Conservation (phyloP, 1,140 invertebrate genomes). For the Aethina tumida region DNA sequence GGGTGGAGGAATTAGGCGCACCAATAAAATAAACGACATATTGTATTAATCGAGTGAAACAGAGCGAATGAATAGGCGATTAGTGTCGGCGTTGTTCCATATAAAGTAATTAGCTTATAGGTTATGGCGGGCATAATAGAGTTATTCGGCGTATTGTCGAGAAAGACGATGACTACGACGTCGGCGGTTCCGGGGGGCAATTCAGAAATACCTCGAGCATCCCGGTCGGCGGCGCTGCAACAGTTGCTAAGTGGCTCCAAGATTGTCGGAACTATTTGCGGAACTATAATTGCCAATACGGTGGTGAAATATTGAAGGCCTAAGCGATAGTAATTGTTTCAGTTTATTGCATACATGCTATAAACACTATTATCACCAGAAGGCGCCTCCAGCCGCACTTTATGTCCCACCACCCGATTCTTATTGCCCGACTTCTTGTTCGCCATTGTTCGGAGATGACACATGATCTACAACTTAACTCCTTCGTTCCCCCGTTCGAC, state of each 20-base stretch:
- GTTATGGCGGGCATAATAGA: no score
- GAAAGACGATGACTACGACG: no score
- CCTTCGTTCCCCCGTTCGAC: no score
- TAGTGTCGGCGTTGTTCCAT: no score
- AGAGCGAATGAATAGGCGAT: no score
- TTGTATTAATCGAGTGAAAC: no score
- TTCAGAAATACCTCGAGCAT: constrained; percentile 1
- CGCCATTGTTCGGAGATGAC: constrained; percentile 27
- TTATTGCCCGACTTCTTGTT: constrained; percentile 12
- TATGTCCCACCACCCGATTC: constrained; percentile 12
- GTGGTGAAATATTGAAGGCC: constrained; percentile 30
- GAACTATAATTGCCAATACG: constrained; percentile 30
- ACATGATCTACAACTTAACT: constrained; percentile 29
- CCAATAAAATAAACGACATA: no score
- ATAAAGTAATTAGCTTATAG: no score
- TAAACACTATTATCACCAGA: constrained; percentile 33
- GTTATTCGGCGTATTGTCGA: no score
- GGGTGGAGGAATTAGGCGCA: no score
- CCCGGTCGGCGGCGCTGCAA: constrained; percentile 7
- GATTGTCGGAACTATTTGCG: constrained; percentile 27
- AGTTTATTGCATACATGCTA: constrained; percentile 29
- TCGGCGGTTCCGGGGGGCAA: no score
- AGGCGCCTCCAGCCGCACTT: constrained; percentile 17
- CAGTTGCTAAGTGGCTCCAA: constrained; percentile 16
- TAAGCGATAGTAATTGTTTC: constrained; percentile 30